Evolutionary conservation across 2,113 vertebrate genomes (phyloP).

Genomic region (Isichthys henryi): DNA sequence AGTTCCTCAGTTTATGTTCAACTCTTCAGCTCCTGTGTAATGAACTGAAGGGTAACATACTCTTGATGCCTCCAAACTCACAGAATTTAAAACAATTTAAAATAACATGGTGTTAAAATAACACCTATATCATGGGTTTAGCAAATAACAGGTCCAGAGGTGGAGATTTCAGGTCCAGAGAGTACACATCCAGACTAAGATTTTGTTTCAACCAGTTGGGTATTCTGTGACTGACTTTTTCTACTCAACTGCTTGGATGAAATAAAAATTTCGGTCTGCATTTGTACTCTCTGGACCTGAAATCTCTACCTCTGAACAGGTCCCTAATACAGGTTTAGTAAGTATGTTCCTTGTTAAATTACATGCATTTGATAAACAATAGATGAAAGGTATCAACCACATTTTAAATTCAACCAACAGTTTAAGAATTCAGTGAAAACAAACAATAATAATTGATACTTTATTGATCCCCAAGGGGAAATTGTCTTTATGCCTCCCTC

Average conservation of each 20-base stretch:
- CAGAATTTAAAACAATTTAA: background rate
- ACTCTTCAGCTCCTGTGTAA: conserved; percentile 16
- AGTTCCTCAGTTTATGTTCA: background rate
- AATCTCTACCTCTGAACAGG: background rate
- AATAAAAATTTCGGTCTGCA: too few relatives aligned
- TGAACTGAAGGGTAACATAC: conserved; percentile 35
- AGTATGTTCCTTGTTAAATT: background rate
- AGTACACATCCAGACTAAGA: too few relatives aligned
- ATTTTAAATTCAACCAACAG: background rate
- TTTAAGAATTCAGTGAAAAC: background rate
- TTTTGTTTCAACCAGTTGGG: too few relatives aligned
- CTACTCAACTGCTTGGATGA: too few relatives aligned
- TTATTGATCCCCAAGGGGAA: too few relatives aligned
- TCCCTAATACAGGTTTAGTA: background rate
- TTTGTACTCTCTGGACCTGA: too few relatives aligned
- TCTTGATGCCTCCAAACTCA: background rate
- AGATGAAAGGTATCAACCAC: background rate
- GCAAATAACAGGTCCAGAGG: background rate
- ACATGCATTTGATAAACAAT: background rate
- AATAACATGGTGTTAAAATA: too few relatives aligned
- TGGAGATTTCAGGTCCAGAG: too few relatives aligned
- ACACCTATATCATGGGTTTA: background rate
- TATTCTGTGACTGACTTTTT: too few relatives aligned
- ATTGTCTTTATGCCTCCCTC: too few relatives aligned
- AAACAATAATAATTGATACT: background rate